Percentiles rank a stretch among this genome's conserved stretches.
phyloP scores from a whole-genome alignment of 2,113 vertebrate species.

The Apistogramma diplotaenia region DNA sequence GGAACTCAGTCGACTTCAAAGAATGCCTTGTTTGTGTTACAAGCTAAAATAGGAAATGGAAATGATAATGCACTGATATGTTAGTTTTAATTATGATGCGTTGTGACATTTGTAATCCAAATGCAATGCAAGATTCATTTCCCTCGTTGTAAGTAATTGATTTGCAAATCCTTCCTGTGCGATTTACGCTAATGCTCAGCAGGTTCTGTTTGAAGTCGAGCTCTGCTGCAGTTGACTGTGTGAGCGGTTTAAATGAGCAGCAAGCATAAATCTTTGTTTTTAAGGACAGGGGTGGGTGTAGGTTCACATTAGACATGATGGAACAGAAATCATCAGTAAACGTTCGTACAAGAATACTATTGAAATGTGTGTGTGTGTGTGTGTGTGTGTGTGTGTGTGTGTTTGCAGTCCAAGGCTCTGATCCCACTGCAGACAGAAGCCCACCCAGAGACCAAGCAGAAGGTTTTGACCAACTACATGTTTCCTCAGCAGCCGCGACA shows the following conservation, averaged over 20 bases:
- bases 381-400: constrained; percentile 18
- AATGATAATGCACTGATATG: neutral
- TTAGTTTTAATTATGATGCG: neutral
- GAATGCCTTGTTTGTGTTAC: neutral
- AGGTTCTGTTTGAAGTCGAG: neutral
- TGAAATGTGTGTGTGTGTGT: neutral
- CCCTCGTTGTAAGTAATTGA: neutral
- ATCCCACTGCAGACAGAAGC: constrained; percentile 98
- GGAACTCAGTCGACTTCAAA: neutral
- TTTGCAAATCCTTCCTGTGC: neutral
- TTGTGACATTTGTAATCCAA: neutral
- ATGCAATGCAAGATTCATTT: neutral
- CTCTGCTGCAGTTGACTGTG: neutral
- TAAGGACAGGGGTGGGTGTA: neutral
- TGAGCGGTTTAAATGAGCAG: neutral
- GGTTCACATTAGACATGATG: neutral
- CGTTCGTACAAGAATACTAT: neutral
- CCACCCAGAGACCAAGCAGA: constrained; percentile 97
- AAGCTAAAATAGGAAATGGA: neutral
- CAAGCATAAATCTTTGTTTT: neutral
- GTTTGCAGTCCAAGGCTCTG: constrained; percentile 93
- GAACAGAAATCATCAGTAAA: neutral
- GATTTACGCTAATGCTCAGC: neutral
- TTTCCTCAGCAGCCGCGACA: constrained; percentile 97
- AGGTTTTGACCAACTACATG: constrained; percentile 99